Percentiles rank a stretch among this genome's conserved stretches.
phyloP scores from a whole-genome alignment of 1,140 invertebrate species.

The Gerris buenoi region DNA sequence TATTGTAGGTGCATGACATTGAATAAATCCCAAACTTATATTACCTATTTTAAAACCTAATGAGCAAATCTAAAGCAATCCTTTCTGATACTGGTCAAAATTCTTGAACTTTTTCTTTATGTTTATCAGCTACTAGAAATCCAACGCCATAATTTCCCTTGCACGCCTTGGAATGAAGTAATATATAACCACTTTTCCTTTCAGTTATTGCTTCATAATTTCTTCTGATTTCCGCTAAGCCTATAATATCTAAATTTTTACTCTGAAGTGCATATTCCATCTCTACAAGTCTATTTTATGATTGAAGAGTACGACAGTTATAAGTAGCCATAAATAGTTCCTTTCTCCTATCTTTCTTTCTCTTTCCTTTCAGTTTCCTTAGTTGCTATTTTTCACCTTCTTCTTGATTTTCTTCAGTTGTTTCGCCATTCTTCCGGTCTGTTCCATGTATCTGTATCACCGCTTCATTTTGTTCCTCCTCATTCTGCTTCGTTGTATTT shows the following conservation, averaged over 20 bases:
- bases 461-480: too few relatives aligned
- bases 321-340: not conserved
- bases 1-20: constrained; percentile 2
- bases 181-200: not conserved
- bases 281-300: not conserved
- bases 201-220: not conserved
- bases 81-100: not conserved
- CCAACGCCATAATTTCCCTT: not conserved
- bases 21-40: not conserved
- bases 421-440: not conserved
- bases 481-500: too few relatives aligned
- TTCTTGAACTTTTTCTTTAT: not conserved
- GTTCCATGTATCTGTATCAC: not conserved
- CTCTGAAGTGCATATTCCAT: not conserved
- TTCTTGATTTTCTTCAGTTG: not conserved
- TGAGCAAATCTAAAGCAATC: too few relatives aligned
- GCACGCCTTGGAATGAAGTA: not conserved
- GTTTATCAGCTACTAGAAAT: not conserved
- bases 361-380: too few relatives aligned
- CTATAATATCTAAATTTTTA: not conserved
- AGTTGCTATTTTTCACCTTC: not conserved
- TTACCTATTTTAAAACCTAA: not conserved
- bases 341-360: not conserved
- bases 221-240: not conserved
- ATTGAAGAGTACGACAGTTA: not conserved